Conservation (phyloP, 2,113 vertebrate species). For the Zosterops pallidus region DNA sequence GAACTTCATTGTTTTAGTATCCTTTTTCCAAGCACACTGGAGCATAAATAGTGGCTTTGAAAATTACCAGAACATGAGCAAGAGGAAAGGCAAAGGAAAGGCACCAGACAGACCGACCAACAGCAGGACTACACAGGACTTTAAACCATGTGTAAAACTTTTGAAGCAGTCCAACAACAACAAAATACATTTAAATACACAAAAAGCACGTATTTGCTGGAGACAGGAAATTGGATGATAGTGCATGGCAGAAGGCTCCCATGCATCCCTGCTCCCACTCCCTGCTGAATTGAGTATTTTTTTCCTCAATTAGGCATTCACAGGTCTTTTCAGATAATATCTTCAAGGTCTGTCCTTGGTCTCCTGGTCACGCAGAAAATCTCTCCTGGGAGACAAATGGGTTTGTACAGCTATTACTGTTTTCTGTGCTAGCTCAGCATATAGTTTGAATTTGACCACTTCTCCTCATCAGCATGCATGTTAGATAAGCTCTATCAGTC, state of each 20-base stretch:
- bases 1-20: not conserved
- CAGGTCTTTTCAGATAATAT: not conserved
- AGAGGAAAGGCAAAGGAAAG: not conserved
- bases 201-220: not conserved
- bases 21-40: not conserved
- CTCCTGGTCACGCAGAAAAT: not conserved
- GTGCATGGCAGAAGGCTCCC: not conserved
- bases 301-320: not conserved
- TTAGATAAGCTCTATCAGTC: not conserved
- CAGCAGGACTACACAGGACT: not conserved
- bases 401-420: not conserved
- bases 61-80: not conserved
- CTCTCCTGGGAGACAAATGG: slow-evolving; percentile 22
- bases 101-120: not conserved
- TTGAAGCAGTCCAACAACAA: not conserved
- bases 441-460: not conserved
- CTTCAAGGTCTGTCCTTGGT: slow-evolving; percentile 27
- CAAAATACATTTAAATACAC: not conserved
- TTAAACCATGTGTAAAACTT: not conserved
- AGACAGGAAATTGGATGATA: not conserved
- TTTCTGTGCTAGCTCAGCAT: slow-evolving; percentile 20
- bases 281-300: not conserved
- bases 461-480: not conserved
- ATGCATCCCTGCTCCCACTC: not conserved
- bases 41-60: not conserved